phyloP scores from a whole-genome alignment of 30 jellyfish, hydroid and myxozoan genomes.

The Chrysaora quinquecirrha region DNA sequence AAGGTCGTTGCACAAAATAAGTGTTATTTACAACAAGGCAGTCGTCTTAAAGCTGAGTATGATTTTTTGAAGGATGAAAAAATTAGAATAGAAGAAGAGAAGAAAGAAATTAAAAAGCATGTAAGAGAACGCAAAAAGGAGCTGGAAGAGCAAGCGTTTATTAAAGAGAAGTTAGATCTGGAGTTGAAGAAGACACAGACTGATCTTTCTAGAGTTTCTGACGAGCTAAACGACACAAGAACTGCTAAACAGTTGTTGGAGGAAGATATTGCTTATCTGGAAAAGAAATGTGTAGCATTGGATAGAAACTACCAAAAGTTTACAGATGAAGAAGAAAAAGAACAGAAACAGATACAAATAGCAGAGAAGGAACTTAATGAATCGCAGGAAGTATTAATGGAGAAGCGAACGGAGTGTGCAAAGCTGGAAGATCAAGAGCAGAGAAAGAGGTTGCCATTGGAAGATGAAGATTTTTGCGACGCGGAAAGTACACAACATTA shows the following conservation, averaged over 20 bases:
- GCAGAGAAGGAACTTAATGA: conserved; percentile 62
- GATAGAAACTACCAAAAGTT: conserved; percentile 49
- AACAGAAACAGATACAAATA: conserved; percentile 47
- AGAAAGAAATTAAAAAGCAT: background rate
- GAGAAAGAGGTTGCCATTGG: conserved; percentile 30
- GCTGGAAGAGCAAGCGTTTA: background rate
- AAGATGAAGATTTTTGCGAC: too few relatives aligned
- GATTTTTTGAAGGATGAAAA: conserved; percentile 29
- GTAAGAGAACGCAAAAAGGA: background rate
- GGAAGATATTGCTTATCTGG: conserved; percentile 4
- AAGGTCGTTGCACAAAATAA: conserved; percentile 13
- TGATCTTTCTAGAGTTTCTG: background rate
- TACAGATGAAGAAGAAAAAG: conserved; percentile 33
- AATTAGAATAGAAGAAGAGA: conserved; percentile 26
- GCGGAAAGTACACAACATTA: too few relatives aligned
- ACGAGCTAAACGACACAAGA: conserved; percentile 14
- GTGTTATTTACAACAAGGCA: background rate
- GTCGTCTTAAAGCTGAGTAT: conserved; percentile 11
- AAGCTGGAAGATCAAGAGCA: conserved; percentile 62
- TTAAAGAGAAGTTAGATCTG: conserved; percentile 9
- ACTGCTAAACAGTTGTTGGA: background rate
- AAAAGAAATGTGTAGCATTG: conserved; percentile 22
- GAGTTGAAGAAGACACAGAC: conserved; percentile 22
- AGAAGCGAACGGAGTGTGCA: conserved; percentile 58
- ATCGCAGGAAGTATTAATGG: conserved; percentile 55